These are phyloP conservation scores for Myripristis murdjan DNA, from an alignment of 2,797 vertebrate genomes.

Conservation along the genomic window DNA sequence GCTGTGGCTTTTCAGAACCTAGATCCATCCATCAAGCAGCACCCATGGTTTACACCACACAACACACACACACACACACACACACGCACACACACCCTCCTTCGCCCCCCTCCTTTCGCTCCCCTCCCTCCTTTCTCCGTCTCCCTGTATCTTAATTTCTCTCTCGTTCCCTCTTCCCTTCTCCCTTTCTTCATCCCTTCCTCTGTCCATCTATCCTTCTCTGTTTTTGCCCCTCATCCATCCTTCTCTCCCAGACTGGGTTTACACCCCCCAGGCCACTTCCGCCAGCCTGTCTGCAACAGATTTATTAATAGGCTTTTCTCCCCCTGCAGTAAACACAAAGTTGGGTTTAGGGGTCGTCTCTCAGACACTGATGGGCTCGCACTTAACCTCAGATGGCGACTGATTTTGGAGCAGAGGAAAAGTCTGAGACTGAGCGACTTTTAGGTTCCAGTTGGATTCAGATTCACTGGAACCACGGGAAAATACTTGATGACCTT, in stretches of 20 bases:
- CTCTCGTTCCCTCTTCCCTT: constrained; percentile 14
- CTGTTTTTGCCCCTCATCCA: constrained; percentile 53
- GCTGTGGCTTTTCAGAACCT: constrained; percentile 80
- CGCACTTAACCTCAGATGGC: constrained; percentile 59
- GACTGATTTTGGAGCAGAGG: constrained; percentile 36
- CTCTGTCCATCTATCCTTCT: constrained; percentile 30
- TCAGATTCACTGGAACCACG: constrained; percentile 9
- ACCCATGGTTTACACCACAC: constrained; percentile 70
- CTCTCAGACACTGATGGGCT: constrained; percentile 69
- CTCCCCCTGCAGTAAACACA: constrained; percentile 75
- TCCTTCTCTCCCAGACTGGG: constrained; percentile 56
- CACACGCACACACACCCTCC: constrained; percentile 20
- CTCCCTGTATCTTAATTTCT: constrained; percentile 52
- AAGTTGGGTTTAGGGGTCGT: constrained; percentile 60
- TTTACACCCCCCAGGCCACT: constrained; percentile 77
- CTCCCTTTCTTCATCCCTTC: neutral
- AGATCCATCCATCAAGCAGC: constrained; percentile 78
- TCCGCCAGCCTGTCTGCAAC: constrained; percentile 76
- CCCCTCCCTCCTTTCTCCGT: constrained; percentile 2
- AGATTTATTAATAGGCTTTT: constrained; percentile 81
- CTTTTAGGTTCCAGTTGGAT: neutral
- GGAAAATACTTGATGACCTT: neutral
- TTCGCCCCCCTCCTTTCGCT: constrained; percentile 11
- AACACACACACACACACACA: constrained; percentile 46
- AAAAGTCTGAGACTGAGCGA: constrained; percentile 35